Evolutionary conservation across 2,888 invertebrate genomes (phyloP).

Genomic region (Rhagophthalmus giganteus): DNA sequence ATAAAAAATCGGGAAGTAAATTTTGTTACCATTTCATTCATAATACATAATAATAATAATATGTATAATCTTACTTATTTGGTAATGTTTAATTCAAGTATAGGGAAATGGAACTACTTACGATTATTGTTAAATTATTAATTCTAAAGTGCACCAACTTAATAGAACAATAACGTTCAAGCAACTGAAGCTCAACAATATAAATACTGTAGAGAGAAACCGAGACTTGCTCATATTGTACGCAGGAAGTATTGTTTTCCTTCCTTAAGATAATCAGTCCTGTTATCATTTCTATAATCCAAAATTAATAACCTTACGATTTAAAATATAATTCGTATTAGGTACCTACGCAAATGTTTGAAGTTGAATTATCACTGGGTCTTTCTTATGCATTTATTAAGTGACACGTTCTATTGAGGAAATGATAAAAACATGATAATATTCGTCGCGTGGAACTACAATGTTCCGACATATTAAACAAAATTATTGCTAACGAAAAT

Average conservation of each 20-base stretch:
- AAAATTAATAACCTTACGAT: background rate
- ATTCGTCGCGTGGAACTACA: too few species aligned
- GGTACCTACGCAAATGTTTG: background rate
- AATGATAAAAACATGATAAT: too few species aligned
- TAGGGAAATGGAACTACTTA: constrained; percentile 1
- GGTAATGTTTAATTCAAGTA: background rate
- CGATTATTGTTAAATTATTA: constrained; percentile 3
- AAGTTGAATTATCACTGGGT: too few species aligned
- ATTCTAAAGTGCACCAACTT: background rate
- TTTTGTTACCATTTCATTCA: too few species aligned
- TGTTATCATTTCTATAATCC: background rate
- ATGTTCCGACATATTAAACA: too few species aligned
- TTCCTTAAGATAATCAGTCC: constrained; percentile 3
- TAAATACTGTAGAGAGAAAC: constrained; percentile 1
- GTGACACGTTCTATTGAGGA: too few species aligned
- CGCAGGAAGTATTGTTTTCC: constrained; percentile 7
- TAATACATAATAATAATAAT: too few species aligned
- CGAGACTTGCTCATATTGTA: background rate
- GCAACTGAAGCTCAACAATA: background rate
- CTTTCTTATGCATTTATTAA: too few species aligned
- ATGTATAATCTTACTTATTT: background rate
- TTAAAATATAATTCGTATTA: background rate
- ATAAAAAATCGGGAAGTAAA: too few species aligned
- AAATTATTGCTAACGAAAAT: too few species aligned
- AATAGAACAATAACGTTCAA: constrained; percentile 3